Percentiles rank a stretch among this genome's conserved stretches.
phyloP scores from a whole-genome alignment of 2,797 vertebrate species.

The Chaunax sp. region DNA sequence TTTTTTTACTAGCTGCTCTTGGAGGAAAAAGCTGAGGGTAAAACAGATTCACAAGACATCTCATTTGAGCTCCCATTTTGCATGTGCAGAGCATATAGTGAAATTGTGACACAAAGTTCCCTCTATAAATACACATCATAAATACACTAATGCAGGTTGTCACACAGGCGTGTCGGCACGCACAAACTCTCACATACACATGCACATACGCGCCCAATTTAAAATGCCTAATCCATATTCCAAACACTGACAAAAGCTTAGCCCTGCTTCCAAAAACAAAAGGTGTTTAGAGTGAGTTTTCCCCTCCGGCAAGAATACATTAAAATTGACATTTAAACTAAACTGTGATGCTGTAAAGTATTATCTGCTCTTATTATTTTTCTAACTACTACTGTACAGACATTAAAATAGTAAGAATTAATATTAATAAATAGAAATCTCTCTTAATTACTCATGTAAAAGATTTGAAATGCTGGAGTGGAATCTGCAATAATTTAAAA shows the following conservation, averaged over 20 bases:
- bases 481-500: not conserved
- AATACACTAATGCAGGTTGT: constrained; percentile 26
- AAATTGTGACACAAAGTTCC: constrained; percentile 34
- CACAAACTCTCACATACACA: not conserved
- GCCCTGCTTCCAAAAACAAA: constrained; percentile 24
- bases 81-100: constrained; percentile 42
- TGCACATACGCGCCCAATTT: constrained; percentile 21
- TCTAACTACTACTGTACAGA: not conserved
- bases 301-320: constrained; percentile 29
- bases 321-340: not conserved
- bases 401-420: not conserved
- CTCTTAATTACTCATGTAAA: not conserved
- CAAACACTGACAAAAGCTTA: constrained; percentile 56
- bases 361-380: not conserved
- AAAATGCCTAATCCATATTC: constrained; percentile 58
- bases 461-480: not conserved
- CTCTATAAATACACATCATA: constrained; percentile 27
- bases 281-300: constrained; percentile 36
- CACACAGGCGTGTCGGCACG: not conserved
- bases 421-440: not conserved
- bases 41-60: constrained; percentile 44
- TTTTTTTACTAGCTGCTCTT: constrained; percentile 31
- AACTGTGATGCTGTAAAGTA: not conserved
- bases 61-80: constrained; percentile 57
- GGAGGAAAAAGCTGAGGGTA: constrained; percentile 47